Conservation (phyloP, 2,888 invertebrate genomes). For the Allophyes oxyacanthae region DNA sequence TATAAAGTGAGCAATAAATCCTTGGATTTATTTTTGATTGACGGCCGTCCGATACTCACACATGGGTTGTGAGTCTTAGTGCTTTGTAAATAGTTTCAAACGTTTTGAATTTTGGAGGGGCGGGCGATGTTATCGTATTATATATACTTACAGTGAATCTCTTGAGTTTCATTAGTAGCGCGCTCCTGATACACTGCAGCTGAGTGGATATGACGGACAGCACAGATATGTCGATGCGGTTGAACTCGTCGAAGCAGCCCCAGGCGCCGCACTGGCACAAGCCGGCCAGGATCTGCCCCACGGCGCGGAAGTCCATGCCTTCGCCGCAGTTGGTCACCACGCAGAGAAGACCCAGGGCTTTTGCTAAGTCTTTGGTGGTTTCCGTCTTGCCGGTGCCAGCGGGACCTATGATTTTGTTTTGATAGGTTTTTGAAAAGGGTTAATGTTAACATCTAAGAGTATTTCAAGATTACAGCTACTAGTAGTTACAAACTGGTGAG, state of each 20-base stretch:
- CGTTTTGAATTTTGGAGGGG: too few relatives aligned
- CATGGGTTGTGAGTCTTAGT: too few relatives aligned
- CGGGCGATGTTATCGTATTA: too few relatives aligned
- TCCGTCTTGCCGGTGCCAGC: conserved; percentile 97
- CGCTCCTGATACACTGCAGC: conserved; percentile 96
- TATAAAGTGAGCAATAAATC: too few relatives aligned
- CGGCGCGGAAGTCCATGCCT: conserved; percentile 96
- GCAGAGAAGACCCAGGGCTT: conserved; percentile 95
- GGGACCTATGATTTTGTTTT: conserved; percentile 85
- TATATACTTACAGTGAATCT: conserved; percentile 91
- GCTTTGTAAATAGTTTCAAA: too few relatives aligned
- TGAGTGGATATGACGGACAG: conserved; percentile 98
- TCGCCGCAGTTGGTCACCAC: conserved; percentile 98
- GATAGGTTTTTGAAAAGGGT: too few relatives aligned
- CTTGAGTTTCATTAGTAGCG: conserved; percentile 92
- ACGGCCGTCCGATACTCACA: too few relatives aligned
- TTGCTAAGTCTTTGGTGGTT: conserved; percentile 97
- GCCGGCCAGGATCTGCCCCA: conserved; percentile 91
- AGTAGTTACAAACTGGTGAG: too few relatives aligned
- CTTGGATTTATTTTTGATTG: too few relatives aligned
- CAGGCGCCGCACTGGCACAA: conserved; percentile 97
- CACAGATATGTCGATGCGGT: conserved; percentile 97
- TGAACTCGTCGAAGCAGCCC: conserved; percentile 99
- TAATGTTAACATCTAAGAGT: too few relatives aligned
- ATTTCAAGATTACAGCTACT: too few relatives aligned